These are phyloP conservation scores for Porites rus DNA, from an alignment of 92 coral and sea anemone species.

Conservation along the genomic window DNA sequence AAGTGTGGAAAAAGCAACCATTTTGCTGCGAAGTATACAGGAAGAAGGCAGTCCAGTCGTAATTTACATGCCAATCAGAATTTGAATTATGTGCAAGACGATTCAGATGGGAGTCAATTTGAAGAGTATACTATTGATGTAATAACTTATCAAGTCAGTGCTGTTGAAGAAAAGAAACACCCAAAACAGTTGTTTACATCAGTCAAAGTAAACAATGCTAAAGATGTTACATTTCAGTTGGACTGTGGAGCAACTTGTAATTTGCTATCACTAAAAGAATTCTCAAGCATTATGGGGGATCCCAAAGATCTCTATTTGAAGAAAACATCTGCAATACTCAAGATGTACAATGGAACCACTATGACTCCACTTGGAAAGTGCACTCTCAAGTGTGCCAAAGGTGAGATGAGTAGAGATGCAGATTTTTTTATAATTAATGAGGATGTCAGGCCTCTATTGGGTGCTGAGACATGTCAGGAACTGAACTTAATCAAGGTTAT, in stretches of 20 bases:
- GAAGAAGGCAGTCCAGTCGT: constrained; percentile 2
- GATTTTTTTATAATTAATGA: not conserved
- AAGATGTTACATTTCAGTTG: constrained; percentile 19
- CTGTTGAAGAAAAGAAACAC: too few species aligned
- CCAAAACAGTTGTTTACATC: constrained; percentile 11
- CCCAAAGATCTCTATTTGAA: constrained; percentile 26
- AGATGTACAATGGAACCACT: constrained; percentile 32
- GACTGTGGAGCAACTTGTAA: constrained; percentile 5
- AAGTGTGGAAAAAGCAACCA: too few species aligned
- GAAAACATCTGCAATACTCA: constrained; percentile 25
- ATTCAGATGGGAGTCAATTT: too few species aligned
- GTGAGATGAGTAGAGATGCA: constrained; percentile 16
- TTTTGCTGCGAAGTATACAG: not conserved
- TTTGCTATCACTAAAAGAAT: not conserved
- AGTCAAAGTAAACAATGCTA: constrained; percentile 11
- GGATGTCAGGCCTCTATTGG: not conserved
- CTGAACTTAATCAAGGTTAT: too few species aligned
- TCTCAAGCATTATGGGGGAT: constrained; percentile 12
- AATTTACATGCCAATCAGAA: constrained; percentile 1
- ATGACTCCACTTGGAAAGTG: not conserved
- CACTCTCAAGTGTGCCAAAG: not conserved
- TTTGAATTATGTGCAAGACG: constrained; percentile 6
- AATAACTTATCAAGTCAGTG: too few species aligned
- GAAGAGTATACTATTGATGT: too few species aligned
- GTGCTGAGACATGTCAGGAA: too few species aligned